Evolutionary conservation across 2,888 invertebrate species (phyloP).

Genomic region (Oxyteleia sp.): DNA sequence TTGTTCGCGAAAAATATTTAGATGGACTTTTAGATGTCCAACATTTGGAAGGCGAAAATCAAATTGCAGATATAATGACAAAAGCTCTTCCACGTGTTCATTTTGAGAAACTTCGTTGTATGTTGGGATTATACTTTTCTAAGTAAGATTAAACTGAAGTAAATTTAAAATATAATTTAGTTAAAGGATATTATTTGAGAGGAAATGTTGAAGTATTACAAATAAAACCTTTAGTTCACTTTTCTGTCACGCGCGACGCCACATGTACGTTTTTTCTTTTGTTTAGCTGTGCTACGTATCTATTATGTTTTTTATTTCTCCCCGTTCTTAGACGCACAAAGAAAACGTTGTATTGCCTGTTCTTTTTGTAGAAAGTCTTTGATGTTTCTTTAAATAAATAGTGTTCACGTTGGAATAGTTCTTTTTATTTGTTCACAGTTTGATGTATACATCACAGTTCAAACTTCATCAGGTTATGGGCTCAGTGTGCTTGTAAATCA

Average conservation of each 20-base stretch:
- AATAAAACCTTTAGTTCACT: neutral
- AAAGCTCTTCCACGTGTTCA: neutral
- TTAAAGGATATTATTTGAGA: neutral
- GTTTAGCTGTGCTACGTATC: no score
- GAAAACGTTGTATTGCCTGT: no score
- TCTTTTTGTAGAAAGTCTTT: no score
- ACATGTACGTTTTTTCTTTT: neutral
- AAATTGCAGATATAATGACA: slow-evolving; percentile 2
- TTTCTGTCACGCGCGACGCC: neutral
- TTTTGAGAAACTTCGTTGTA: slow-evolving; percentile 8
- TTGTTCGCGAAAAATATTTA: slow-evolving; percentile 40
- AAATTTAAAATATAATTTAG: no score
- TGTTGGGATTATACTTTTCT: neutral
- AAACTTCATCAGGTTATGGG: slow-evolving; percentile 32
- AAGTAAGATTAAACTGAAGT: neutral
- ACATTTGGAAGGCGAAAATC: neutral
- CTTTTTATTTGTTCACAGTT: no score
- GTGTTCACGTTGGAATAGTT: no score
- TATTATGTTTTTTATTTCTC: no score
- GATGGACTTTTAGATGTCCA: neutral
- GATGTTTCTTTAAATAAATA: no score
- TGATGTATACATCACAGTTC: no score
- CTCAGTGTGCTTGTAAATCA: slow-evolving; percentile 9
- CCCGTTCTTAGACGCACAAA: no score
- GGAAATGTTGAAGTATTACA: slow-evolving; percentile 7